phyloP scores from a whole-genome alignment of 2,888 invertebrate genomes.

The Hypomecis punctinalis region DNA sequence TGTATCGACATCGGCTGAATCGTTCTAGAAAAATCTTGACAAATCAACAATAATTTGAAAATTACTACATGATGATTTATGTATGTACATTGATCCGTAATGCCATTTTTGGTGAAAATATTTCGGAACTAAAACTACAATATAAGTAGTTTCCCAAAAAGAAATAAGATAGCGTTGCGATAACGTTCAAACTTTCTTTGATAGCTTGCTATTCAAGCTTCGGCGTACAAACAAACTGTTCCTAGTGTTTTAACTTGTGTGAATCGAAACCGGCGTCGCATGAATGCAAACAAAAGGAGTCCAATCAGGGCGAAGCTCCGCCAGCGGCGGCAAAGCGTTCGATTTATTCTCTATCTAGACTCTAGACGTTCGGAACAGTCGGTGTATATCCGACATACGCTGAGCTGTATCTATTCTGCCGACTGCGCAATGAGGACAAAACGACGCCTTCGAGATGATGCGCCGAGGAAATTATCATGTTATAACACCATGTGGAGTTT shows the following conservation, averaged over 20 bases:
- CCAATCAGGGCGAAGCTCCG: slow-evolving; percentile 41
- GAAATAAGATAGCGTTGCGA: too few species aligned
- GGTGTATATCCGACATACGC: slow-evolving; percentile 43
- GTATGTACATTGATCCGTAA: too few species aligned
- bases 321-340: slow-evolving; percentile 22
- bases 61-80: too few species aligned
- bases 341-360: slow-evolving; percentile 36
- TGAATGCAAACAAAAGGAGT: slow-evolving; percentile 48
- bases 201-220: slow-evolving; percentile 1
- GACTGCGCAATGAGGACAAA: slow-evolving; percentile 9
- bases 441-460: background rate
- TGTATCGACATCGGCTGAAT: too few species aligned
- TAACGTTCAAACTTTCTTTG: background rate
- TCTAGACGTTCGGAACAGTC: slow-evolving; percentile 34
- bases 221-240: slow-evolving; percentile 6
- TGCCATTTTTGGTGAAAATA: too few species aligned
- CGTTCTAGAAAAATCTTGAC: too few species aligned
- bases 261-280: slow-evolving; percentile 4
- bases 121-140: too few species aligned
- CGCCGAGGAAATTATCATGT: background rate
- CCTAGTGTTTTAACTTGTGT: slow-evolving; percentile 2
- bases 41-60: too few species aligned
- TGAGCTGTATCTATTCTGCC: slow-evolving; percentile 3
- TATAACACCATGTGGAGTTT: too few species aligned
- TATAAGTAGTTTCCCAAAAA: too few species aligned